Evolutionary conservation across 2,888 invertebrate species (phyloP).

Genomic region (Heteromurus nitidus): DNA sequence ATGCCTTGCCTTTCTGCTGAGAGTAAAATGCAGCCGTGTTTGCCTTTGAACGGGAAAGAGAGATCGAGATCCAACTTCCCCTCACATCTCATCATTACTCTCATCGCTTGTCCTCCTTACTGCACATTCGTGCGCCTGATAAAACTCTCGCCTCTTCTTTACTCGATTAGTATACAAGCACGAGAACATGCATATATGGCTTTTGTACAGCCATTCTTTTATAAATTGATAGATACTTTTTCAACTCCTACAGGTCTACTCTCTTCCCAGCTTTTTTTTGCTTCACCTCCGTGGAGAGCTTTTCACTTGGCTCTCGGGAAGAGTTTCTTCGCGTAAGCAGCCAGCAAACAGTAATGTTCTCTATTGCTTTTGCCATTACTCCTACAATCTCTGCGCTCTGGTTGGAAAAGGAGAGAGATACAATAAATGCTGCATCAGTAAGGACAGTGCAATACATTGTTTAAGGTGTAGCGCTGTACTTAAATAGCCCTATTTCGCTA

Average conservation of each 20-base stretch:
- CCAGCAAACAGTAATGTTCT: not conserved
- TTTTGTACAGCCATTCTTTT: no score
- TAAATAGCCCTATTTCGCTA: no score
- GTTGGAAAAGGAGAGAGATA: constrained; percentile 5
- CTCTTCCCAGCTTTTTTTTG: constrained; percentile 16
- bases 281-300: constrained; percentile 41
- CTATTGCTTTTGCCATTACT: constrained; percentile 28
- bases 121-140: not conserved
- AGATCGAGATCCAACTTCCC: constrained; percentile 43
- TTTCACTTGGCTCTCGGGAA: constrained; percentile 45
- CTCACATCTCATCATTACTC: constrained; percentile 24
- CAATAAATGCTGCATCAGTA: constrained; percentile 3
- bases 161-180: not conserved
- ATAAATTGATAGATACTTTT: no score
- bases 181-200: not conserved
- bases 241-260: not conserved
- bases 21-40: no score
- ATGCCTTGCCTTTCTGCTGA: not conserved
- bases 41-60: constrained; percentile 34
- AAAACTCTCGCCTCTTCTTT: constrained; percentile 15
- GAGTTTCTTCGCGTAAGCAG: constrained; percentile 35
- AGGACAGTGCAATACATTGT: no score
- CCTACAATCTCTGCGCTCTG: constrained; percentile 21
- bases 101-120: constrained; percentile 40
- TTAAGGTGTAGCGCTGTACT: no score